These are phyloP conservation scores for Rhamnusium bicolor DNA, from an alignment of 2,888 invertebrate genomes.

Conservation along the genomic window DNA sequence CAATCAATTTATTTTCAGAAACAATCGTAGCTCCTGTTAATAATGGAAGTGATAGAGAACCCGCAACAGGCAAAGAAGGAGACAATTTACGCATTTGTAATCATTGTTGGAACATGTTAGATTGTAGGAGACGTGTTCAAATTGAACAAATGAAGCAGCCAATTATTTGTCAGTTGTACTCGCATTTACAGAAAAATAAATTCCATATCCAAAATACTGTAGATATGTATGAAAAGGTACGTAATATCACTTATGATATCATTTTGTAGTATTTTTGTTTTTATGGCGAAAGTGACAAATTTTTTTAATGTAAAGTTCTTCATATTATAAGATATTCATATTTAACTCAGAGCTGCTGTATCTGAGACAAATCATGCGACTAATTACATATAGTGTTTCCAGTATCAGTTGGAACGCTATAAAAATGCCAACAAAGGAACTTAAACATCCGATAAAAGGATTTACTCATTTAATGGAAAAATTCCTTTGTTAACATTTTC, in stretches of 20 bases:
- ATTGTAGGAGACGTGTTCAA: slow-evolving; percentile 84
- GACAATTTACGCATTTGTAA: slow-evolving; percentile 82
- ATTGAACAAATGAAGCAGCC: slow-evolving; percentile 88
- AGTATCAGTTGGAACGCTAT: no score
- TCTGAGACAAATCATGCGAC: no score
- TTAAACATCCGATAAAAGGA: no score
- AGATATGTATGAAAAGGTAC: slow-evolving; percentile 73
- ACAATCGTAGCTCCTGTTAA: slow-evolving; percentile 67
- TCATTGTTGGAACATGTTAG: slow-evolving; percentile 87
- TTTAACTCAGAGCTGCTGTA: no score
- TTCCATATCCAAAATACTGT: slow-evolving; percentile 80
- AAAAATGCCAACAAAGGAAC: no score
- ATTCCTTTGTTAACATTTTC: no score
- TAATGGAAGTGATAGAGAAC: slow-evolving; percentile 58
- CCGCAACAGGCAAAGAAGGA: slow-evolving; percentile 65
- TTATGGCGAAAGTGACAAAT: no score
- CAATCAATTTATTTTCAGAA: slow-evolving; percentile 57
- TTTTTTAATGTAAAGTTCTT: no score
- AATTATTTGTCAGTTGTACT: slow-evolving; percentile 86
- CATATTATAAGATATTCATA: no score
- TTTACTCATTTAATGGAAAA: no score
- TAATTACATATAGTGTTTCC: no score
- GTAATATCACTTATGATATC: background rate
- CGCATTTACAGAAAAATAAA: slow-evolving; percentile 84
- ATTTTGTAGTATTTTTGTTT: background rate